Conservation (phyloP, 2,888 invertebrate species). For the Eurytoma adleriae region DNA sequence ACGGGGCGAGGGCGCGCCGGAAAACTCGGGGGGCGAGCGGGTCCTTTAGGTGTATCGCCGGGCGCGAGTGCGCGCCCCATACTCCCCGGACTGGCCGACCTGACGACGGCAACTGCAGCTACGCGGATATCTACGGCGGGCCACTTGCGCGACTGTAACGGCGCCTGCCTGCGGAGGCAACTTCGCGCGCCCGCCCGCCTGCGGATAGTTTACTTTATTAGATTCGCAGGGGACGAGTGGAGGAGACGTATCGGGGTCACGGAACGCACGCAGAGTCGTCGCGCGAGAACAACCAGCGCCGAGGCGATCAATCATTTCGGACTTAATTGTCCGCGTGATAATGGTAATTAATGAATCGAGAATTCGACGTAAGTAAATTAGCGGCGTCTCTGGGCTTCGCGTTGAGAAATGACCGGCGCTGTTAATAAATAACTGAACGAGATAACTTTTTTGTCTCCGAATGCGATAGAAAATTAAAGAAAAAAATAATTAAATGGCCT, state of each 20-base stretch:
- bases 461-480: no score
- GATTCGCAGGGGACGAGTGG: background rate
- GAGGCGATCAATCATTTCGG: slow-evolving; percentile 55
- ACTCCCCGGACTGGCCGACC: slow-evolving; percentile 37
- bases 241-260: slow-evolving; percentile 8
- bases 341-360: slow-evolving; percentile 35
- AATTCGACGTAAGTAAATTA: slow-evolving; percentile 1
- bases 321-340: slow-evolving; percentile 36
- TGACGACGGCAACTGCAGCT: slow-evolving; percentile 17
- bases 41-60: slow-evolving; percentile 32
- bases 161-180: background rate
- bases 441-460: no score
- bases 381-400: no score
- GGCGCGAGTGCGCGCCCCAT: background rate
- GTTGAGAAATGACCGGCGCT: no score
- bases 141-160: slow-evolving; percentile 22
- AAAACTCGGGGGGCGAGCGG: slow-evolving; percentile 6
- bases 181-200: background rate
- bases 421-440: no score
- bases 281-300: slow-evolving; percentile 28
- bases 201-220: slow-evolving; percentile 45
- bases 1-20: background rate
- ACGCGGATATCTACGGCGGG: slow-evolving; percentile 17
- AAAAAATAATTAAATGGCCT: no score
- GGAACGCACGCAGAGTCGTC: slow-evolving; percentile 45